Base-by-base conservation (phyloP, 2,888 invertebrate species). In the Lycocerus yunnanus region DNA sequence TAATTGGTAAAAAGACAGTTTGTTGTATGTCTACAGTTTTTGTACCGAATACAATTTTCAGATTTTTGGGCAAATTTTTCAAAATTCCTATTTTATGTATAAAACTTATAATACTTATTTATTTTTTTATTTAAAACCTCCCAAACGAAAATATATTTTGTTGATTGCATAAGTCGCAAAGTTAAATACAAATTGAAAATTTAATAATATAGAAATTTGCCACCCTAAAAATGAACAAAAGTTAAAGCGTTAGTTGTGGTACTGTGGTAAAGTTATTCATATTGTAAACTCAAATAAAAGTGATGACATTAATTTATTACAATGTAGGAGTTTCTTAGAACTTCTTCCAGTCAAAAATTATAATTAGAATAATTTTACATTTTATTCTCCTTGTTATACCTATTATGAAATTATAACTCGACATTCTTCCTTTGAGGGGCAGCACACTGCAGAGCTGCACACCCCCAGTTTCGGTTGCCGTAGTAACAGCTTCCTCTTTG, bases 401-500 rank as follows among this genome's bases (percentile, higher is more conserved):
- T 70, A 70, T 4, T 21, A 58, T 20, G 14, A n/a, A 63, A 21
- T 66, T 59, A 21, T 78, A 78, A 78, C 80, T 78, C 71, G 66
- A 75, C 75, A 73, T 68, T 79, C 76, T 74, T 75, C 77, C 80
- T 78, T 68, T 77, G 76, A 71, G 79, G 75, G 82, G 82, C 84
- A 82, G 81, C 82, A 84, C 82, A 76, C 74, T 78, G 75, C 77
- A 79, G 71, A 63, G 71, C 70, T 76, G 73, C 74, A 73, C 78
- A 69, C 77, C 79, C 80, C 74, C 75, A 79, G n/a, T 81, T 77
- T 78, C 75, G 65, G 86, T 87, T 83, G 78, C 85, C 81, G 85
- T 85, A 81, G 83, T 75, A 79, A 86, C 86, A 78, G 86, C 86
- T 81, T 86, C 84, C 81, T 83, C 86, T 85, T 86, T 86, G 86